Base-by-base conservation (phyloP, 2,888 invertebrate species). In the Pheosia tremula region DNA sequence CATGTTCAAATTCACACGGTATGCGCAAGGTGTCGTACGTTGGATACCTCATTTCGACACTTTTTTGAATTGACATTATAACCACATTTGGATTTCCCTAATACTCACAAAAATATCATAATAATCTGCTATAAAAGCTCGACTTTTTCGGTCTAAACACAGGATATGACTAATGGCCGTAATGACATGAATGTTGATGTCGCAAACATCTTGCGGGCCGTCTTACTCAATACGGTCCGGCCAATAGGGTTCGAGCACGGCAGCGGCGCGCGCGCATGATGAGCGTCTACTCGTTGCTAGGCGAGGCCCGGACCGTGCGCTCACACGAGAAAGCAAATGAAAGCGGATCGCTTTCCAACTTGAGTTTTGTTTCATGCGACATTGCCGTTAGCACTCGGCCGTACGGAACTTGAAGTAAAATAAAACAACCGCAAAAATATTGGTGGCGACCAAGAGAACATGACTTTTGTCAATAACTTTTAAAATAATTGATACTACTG, bases 331-430 rank as follows among this genome's bases (percentile, higher is more conserved):
- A 88, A 89, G 87, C 84, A 75, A 85, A 87, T 80, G 88, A 88
- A 88, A 90, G 88, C 86, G 83, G 86, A 83, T 84, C 84, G 86
- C 84, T 89, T 87, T 88, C 86, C 79, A 83, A 78, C 69, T 64
- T 67, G 69, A 59, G 69, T 72, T 74, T 56, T 76, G 67, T 63
- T 59, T 45, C 43, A 45, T 61, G 67, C 61, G 72, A 66, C 62
- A 68, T 68, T 61, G 60, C 63, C 43, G 58, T 64, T 58, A 59
- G 47, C 62, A 53, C 58, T 54, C 47, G 5, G 13, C 54, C 55
- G 50, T 57, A 61, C 38, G 54, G 3, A 8, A 37, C 36, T 10
- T 8, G 37, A 52, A 52, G 24, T 52, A 52, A 52, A 52, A 43
- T 43, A 43, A 43, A 41, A 6, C 8, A 24, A 24, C 24, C 2